Percentiles rank a stretch among this genome's conserved stretches.
Conservation (phyloP, 2,797 vertebrate species). For the Thaleichthys pacificus region DNA sequence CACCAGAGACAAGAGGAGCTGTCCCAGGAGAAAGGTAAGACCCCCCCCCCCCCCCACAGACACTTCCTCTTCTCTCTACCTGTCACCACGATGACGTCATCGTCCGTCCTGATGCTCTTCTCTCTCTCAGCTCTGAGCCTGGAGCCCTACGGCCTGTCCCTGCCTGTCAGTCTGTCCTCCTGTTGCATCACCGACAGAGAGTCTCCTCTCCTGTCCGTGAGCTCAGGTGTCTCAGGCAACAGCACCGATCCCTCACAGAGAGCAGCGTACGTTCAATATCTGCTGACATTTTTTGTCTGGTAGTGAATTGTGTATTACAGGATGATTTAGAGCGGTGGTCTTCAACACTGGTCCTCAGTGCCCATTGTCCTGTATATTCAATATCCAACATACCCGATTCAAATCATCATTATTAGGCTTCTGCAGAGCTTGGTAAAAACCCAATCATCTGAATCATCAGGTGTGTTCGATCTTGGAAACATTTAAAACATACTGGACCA, state of each 20-base stretch:
- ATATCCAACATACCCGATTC: no score
- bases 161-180: conserved; percentile 82
- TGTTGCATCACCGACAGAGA: conserved; percentile 84
- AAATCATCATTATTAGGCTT: no score
- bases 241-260: conserved; percentile 82
- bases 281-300: no score
- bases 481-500: no score
- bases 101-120: conserved; percentile 22
- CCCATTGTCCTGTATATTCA: background rate
- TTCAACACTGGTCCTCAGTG: no score
- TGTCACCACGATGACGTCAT: background rate
- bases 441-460: no score
- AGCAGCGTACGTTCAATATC: conserved; percentile 76
- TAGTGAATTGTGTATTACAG: no score
- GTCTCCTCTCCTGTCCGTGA: conserved; percentile 87
- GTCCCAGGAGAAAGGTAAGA: conserved; percentile 86
- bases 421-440: no score
- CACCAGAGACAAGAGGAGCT: conserved; percentile 94
- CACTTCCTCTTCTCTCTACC: background rate
- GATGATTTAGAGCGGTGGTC: no score
- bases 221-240: conserved; percentile 87
- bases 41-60: background rate
- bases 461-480: no score
- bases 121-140: conserved; percentile 83
- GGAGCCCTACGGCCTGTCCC: conserved; percentile 89